phyloP scores from a whole-genome alignment of 2,113 vertebrate species.

The Mola mola region DNA sequence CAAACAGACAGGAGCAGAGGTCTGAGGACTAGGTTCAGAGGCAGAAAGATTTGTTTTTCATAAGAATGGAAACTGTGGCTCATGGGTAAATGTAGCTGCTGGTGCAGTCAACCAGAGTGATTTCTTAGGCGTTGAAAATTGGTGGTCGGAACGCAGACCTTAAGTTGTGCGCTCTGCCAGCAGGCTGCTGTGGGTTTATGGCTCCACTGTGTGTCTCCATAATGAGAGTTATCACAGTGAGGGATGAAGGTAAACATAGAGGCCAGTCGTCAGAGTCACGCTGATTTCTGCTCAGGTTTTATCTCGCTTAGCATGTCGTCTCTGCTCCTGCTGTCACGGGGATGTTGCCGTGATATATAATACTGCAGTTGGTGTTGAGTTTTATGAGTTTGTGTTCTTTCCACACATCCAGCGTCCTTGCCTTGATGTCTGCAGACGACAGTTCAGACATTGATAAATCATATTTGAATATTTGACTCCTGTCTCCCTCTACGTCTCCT shows the following conservation, averaged over 20 bases:
- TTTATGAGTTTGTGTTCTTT: constrained; percentile 3
- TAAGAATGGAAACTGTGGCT: neutral
- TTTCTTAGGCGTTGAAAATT: too few species aligned
- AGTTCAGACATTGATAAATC: neutral
- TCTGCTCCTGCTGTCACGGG: constrained; percentile 7
- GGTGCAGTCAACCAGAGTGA: too few species aligned
- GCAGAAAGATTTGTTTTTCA: neutral
- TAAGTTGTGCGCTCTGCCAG: too few species aligned
- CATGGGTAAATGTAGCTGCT: too few species aligned
- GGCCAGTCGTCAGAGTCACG: too few species aligned
- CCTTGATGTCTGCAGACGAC: neutral
- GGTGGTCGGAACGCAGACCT: too few species aligned
- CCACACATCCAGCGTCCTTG: neutral
- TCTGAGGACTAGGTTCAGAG: neutral
- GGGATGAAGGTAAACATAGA: constrained; percentile 3
- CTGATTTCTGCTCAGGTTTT: neutral
- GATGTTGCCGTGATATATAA: neutral
- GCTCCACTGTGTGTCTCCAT: constrained; percentile 1
- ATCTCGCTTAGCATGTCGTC: neutral
- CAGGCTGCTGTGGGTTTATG: neutral
- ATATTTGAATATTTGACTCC: neutral
- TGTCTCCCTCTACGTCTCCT: too few species aligned
- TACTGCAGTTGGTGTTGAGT: neutral
- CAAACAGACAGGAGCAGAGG: neutral
- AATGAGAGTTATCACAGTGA: constrained; percentile 4